Evolutionary conservation across 2,113 vertebrate species (phyloP).

Genomic region (Microcebus tavaratra): DNA sequence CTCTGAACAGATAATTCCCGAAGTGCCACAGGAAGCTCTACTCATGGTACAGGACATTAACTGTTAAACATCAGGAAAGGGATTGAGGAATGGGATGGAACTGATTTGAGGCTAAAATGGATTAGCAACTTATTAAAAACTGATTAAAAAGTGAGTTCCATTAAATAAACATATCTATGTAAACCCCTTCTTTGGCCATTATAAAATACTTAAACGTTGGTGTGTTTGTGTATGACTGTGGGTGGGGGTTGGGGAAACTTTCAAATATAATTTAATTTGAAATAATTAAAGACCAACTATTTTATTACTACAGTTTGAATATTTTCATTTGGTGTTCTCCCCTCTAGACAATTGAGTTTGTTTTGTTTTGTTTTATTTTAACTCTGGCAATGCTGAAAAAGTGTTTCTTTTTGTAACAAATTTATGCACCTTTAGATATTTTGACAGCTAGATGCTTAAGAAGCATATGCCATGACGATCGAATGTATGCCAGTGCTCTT

Average conservation of each 20-base stretch:
- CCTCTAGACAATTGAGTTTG: background rate
- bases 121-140: constrained; percentile 51
- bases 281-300: constrained; percentile 67
- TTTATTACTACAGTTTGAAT: constrained; percentile 59
- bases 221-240: constrained; percentile 61
- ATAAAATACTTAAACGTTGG: constrained; percentile 65
- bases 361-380: background rate
- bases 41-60: constrained; percentile 45
- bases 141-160: constrained; percentile 65
- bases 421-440: background rate
- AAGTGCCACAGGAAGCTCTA: constrained; percentile 18
- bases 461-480: background rate
- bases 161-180: constrained; percentile 65
- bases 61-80: constrained; percentile 48
- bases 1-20: background rate
- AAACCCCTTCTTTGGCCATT: constrained; percentile 62
- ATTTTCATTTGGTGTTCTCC: constrained; percentile 42
- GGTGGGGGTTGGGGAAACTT: background rate
- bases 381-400: background rate
- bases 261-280: constrained; percentile 40
- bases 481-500: background rate
- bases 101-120: constrained; percentile 43
- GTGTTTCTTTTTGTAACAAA: background rate
- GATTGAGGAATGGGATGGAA: constrained; percentile 47
- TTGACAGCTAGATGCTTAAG: background rate